Evolutionary conservation across 2,113 vertebrate species (phyloP).

Genomic region (Channa argus): DNA sequence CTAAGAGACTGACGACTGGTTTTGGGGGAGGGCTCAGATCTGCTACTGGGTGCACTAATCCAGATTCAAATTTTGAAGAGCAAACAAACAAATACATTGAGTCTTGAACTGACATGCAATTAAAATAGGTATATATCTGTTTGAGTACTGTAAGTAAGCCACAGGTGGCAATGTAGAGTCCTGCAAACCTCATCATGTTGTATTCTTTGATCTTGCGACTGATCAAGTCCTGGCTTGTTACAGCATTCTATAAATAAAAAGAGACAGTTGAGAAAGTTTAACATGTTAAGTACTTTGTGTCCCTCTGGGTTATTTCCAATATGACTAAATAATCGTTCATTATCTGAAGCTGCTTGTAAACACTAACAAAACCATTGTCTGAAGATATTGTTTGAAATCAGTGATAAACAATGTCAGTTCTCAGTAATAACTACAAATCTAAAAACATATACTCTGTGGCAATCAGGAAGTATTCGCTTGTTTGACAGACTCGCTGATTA

Average conservation of each 20-base stretch:
- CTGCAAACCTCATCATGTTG: conserved; percentile 93
- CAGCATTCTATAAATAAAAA: conserved; percentile 86
- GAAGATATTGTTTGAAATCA: too few relatives aligned
- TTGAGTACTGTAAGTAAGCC: neutral
- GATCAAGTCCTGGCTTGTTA: conserved; percentile 96
- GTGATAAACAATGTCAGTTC: too few relatives aligned
- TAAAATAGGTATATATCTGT: neutral
- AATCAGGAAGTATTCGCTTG: neutral
- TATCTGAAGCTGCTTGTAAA: neutral
- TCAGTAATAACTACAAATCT: neutral
- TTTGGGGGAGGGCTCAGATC: conserved; percentile 93
- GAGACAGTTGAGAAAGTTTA: neutral
- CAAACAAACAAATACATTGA: conserved; percentile 7
- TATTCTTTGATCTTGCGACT: conserved; percentile 97
- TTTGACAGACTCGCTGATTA: neutral
- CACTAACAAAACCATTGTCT: too few relatives aligned
- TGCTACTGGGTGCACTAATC: conserved; percentile 78
- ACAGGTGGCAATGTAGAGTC: conserved; percentile 10
- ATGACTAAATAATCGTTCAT: neutral
- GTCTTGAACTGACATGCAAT: neutral
- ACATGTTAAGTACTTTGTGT: neutral
- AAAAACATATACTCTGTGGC: neutral
- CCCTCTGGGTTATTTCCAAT: neutral
- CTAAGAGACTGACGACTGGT: conserved; percentile 92
- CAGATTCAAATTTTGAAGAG: conserved; percentile 4